Conservation (phyloP, 2,113 vertebrate species). For the Orientallactaga bullata region DNA sequence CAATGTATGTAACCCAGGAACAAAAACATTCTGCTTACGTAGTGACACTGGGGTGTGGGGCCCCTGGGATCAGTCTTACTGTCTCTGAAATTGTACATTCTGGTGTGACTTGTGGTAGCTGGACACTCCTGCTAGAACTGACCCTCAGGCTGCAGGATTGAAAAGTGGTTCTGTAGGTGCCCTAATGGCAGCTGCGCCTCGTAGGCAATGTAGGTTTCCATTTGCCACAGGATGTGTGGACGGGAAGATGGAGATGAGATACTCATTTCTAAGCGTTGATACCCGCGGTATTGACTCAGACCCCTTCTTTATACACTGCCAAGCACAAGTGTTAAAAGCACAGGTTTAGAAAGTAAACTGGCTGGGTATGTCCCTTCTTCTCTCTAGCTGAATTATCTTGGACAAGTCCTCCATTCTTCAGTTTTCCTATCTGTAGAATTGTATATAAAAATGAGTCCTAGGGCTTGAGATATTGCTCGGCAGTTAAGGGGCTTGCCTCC, state of each 20-base stretch:
- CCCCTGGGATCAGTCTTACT: not conserved
- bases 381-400: not conserved
- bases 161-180: not conserved
- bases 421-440: slow-evolving; percentile 9
- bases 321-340: not conserved
- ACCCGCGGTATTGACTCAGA: not conserved
- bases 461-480: too few relatives aligned
- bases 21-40: not conserved
- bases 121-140: not conserved
- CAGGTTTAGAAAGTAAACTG: not conserved
- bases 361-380: not conserved
- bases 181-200: not conserved
- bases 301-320: not conserved
- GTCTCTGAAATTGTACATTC: not conserved
- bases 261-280: not conserved
- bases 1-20: not conserved
- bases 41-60: not conserved
- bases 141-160: not conserved
- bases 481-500: too few relatives aligned
- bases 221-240: not conserved
- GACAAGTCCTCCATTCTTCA: not conserved
- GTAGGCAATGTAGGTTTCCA: not conserved
- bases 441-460: not conserved
- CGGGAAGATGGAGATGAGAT: not conserved
- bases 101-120: not conserved